Percentiles rank a stretch among this genome's conserved stretches.
These are phyloP conservation scores for Gryon sp. DNA, from an alignment of 1,140 invertebrate species.

Conservation along the genomic window DNA sequence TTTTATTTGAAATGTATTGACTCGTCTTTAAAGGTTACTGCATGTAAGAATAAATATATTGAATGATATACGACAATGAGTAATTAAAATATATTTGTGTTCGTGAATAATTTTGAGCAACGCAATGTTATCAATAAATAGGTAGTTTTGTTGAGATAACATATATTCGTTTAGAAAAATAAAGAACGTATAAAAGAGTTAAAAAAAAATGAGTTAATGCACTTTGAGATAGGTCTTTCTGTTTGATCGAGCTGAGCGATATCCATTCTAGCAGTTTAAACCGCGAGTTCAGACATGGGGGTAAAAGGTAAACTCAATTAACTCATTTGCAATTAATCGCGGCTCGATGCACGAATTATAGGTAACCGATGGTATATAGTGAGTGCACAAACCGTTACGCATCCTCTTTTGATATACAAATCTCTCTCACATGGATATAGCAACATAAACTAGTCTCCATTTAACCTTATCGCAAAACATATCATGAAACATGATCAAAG, in stretches of 20 bases:
- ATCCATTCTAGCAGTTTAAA: constrained; percentile 46
- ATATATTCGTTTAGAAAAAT: constrained; percentile 32
- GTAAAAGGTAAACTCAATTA: constrained; percentile 67
- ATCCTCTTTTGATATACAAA: constrained; percentile 40
- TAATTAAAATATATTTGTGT: constrained; percentile 41
- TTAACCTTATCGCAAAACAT: constrained; percentile 33
- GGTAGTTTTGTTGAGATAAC: constrained; percentile 25
- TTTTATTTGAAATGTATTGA: too few species aligned
- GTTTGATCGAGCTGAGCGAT: constrained; percentile 2
- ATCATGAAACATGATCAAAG: constrained; percentile 43
- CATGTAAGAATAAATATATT: too few species aligned
- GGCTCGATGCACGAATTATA: constrained; percentile 64
- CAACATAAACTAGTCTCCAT: constrained; percentile 43
- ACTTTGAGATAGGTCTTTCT: constrained; percentile 28
- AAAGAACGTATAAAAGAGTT: constrained; percentile 15
- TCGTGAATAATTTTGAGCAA: too few species aligned
- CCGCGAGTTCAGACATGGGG: constrained; percentile 36
- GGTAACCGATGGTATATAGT: constrained; percentile 26
- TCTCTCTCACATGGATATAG: constrained; percentile 16
- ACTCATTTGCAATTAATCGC: constrained; percentile 66
- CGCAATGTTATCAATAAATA: constrained; percentile 8
- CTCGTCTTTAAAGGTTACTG: too few species aligned
- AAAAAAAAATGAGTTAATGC: constrained; percentile 15
- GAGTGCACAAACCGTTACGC: constrained; percentile 30
- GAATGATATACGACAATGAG: constrained; percentile 19